Evolutionary conservation across 2,113 vertebrate species (phyloP).

Genomic region (Alces alces): DNA sequence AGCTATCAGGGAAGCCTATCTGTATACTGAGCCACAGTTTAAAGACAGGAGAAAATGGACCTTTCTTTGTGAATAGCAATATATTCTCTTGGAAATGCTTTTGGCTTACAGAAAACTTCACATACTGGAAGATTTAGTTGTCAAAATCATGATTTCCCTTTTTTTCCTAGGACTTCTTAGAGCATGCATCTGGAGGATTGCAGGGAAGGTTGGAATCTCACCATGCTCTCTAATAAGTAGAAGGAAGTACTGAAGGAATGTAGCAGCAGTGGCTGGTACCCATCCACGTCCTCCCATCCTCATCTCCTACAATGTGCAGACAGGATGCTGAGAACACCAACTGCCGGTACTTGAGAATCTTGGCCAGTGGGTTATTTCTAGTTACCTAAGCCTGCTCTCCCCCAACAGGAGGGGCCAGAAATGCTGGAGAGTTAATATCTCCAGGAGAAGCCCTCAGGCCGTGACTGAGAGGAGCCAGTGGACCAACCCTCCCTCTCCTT

Average conservation of each 20-base stretch:
- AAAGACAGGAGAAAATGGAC: neutral
- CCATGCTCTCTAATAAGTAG: neutral
- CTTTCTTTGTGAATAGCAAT: neutral
- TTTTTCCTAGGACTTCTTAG: neutral
- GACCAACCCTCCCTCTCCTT: neutral
- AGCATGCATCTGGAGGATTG: neutral
- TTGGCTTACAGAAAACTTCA: neutral
- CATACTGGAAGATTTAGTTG: neutral
- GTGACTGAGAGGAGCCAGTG: neutral
- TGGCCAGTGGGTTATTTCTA: neutral
- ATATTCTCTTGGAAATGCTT: neutral
- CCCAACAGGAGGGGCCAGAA: neutral
- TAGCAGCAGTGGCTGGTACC: neutral
- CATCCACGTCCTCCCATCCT: neutral
- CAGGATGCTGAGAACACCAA: neutral
- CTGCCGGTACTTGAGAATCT: neutral
- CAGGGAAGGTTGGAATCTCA: neutral
- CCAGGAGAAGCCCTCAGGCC: neutral
- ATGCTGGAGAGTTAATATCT: neutral
- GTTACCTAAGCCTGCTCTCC: neutral
- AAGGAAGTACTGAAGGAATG: neutral
- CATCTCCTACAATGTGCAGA: neutral
- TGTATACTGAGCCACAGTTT: neutral
- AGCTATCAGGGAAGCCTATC: neutral
- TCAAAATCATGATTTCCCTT: neutral